Percentiles rank a stretch among this genome's conserved stretches.
Conservation (phyloP, 2,113 vertebrate genomes). For the Elephantulus edwardii region DNA sequence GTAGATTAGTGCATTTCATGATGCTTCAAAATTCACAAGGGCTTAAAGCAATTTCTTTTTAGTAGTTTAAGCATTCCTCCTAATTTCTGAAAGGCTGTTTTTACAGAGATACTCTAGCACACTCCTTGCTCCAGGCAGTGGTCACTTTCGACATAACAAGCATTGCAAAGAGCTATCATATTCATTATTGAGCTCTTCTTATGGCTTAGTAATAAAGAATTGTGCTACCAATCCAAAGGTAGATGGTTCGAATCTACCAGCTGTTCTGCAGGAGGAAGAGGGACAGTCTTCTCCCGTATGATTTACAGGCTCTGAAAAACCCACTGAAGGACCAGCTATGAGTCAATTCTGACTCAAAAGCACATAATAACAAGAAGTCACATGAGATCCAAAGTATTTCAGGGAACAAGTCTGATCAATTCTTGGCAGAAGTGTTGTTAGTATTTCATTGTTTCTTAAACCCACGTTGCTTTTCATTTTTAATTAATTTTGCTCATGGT, state of each 20-base stretch:
- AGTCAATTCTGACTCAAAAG: no score
- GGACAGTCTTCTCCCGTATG: no score
- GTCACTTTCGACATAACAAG: rapidly evolving
- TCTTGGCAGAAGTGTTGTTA: background rate
- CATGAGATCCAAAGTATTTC: background rate
- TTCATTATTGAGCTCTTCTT: background rate
- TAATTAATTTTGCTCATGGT: background rate
- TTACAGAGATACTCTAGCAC: background rate
- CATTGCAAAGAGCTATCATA: rapidly evolving
- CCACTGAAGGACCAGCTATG: no score
- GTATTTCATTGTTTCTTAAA: background rate
- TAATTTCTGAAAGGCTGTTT: background rate
- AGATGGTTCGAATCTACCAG: no score
- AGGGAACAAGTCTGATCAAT: background rate
- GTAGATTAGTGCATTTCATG: background rate
- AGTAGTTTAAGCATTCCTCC: background rate
- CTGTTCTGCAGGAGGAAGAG: no score
- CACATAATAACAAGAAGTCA: no score
- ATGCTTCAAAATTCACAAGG: background rate
- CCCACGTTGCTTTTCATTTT: background rate
- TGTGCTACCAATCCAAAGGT: no score
- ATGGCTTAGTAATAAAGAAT: no score
- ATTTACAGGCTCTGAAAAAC: no score
- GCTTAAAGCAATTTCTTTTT: background rate
- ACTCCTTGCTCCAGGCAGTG: rapidly evolving